Evolutionary conservation across 2,888 invertebrate species (phyloP).

Genomic region (Elegia similella): DNA sequence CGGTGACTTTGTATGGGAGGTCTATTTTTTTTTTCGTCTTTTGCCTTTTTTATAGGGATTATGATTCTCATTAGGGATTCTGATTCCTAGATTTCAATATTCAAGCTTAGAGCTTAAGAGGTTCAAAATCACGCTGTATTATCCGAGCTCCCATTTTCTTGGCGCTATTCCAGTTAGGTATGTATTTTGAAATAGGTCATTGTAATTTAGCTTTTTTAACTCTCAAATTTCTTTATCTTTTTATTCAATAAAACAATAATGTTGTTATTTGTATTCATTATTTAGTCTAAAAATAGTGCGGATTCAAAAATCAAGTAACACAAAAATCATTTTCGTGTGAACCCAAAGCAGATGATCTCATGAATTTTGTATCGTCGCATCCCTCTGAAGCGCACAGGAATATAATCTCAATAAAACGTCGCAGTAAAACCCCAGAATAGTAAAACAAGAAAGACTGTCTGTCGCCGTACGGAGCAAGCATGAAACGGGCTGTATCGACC

Average conservation of each 20-base stretch:
- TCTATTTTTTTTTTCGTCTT: no score
- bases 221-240: background rate
- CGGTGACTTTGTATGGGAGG: no score
- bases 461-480: slow-evolving; percentile 67
- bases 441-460: slow-evolving; percentile 73
- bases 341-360: slow-evolving; percentile 18
- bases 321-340: slow-evolving; percentile 39
- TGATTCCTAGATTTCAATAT: no score
- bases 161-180: slow-evolving; percentile 7
- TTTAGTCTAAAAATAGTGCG: background rate
- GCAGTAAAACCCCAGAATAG: slow-evolving; percentile 52
- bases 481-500: slow-evolving; percentile 75
- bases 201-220: background rate
- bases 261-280: background rate
- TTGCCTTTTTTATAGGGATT: no score
- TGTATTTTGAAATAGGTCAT: slow-evolving; percentile 10
- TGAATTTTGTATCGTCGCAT: slow-evolving; percentile 38
- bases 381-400: slow-evolving; percentile 37
- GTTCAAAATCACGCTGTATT: no score
- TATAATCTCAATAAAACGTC: slow-evolving; percentile 47
- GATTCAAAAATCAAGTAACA: slow-evolving; percentile 9
- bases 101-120: no score
- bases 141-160: slow-evolving; percentile 3
- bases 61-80: no score
- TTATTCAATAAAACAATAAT: background rate